phyloP scores from a whole-genome alignment of 2,113 vertebrate species.

The Hyaena hyaena region DNA sequence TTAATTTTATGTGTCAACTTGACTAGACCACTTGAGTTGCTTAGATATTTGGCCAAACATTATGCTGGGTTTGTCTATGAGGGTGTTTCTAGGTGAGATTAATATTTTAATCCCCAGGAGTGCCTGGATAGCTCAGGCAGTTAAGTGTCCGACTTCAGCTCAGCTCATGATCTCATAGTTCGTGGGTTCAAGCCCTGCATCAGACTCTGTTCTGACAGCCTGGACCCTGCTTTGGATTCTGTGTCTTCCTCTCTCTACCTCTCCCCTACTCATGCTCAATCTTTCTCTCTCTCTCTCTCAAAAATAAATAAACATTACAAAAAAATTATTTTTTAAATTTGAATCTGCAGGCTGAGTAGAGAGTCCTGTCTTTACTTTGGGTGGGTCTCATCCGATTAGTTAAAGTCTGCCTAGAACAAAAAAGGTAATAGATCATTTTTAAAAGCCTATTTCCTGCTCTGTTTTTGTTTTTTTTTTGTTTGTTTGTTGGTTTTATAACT shows the following conservation, averaged over 20 bases:
- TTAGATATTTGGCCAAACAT: not conserved
- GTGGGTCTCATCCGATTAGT: not conserved
- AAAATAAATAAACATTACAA: too few species aligned
- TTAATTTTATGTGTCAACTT: slow-evolving; percentile 15
- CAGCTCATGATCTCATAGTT: too few species aligned
- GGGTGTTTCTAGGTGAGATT: not conserved
- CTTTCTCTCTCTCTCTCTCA: too few species aligned
- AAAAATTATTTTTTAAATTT: not conserved
- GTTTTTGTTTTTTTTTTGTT: not conserved
- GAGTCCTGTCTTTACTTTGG: not conserved
- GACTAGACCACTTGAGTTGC: not conserved
- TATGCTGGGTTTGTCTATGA: not conserved
- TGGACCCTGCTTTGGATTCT: too few species aligned
- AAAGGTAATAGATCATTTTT: not conserved
- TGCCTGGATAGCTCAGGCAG: too few species aligned
- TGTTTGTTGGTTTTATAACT: not conserved
- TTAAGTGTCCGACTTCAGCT: too few species aligned
- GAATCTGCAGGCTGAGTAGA: not conserved
- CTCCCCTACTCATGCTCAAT: too few species aligned
- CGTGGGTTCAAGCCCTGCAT: too few species aligned
- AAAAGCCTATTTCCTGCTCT: not conserved
- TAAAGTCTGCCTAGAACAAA: not conserved
- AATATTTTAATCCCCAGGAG: not conserved
- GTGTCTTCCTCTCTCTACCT: too few species aligned
- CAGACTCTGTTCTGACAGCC: too few species aligned